phyloP scores from a whole-genome alignment of 2,113 vertebrate genomes.

The Ginglymostoma cirratum region DNA sequence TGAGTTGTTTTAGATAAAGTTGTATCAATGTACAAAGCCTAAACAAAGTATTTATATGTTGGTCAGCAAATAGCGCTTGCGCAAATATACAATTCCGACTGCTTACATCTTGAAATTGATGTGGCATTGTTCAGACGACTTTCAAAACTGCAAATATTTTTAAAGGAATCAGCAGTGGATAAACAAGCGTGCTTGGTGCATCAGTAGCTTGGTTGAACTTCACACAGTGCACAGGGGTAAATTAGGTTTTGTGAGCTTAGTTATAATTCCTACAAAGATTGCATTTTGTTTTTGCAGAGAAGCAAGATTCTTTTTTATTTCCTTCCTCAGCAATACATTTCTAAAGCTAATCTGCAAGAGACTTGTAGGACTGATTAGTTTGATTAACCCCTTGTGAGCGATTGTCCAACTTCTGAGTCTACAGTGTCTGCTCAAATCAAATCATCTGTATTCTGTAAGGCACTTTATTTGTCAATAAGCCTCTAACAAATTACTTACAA shows the following conservation, averaged over 20 bases:
- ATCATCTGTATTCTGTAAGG: too few relatives aligned
- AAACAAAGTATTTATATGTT: background rate
- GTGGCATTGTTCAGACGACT: background rate
- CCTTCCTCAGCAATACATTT: background rate
- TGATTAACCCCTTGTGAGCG: background rate
- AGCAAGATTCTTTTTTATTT: background rate
- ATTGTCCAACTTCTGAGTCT: background rate
- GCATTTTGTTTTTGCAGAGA: background rate
- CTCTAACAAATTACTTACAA: background rate
- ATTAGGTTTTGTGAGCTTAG: background rate
- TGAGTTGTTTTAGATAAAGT: too few relatives aligned
- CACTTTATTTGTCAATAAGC: background rate
- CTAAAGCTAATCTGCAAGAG: background rate
- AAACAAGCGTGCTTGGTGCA: background rate
- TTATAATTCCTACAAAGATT: background rate
- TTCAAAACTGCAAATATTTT: background rate
- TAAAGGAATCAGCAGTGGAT: background rate
- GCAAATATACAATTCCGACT: background rate
- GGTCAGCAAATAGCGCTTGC: background rate
- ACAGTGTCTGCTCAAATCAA: background rate
- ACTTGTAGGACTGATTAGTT: background rate
- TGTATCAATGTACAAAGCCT: background rate
- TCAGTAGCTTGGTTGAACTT: background rate
- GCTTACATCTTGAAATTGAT: background rate
- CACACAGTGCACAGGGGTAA: background rate